Evolutionary conservation across 2,113 vertebrate genomes (phyloP), one percentile per base, ranked within the genome.

Genomic region (Brachypteracias leptosomus): DNA sequence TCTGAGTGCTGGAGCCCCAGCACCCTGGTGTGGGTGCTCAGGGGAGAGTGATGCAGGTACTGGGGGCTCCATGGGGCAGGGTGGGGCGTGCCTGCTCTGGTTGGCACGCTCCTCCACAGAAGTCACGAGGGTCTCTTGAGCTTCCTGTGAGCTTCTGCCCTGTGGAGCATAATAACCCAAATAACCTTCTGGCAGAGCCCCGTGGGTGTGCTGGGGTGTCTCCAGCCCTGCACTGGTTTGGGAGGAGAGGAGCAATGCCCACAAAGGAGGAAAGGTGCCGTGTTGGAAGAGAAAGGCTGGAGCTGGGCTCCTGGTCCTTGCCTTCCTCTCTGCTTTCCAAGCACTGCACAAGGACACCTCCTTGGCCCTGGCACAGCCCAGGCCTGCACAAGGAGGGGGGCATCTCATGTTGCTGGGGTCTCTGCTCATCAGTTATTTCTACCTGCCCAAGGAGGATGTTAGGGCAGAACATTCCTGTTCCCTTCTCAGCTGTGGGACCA

Each of bases 101-200:
- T 58, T 1, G 2, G 15, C 26, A 28, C 1, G 1, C 33, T 58
- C 31, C 42, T 36, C 36, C 31, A 51, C 42, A 59, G 63, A 58
- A 70, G 57, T 12, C 1, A 0, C 21, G 38, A 44, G 16, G 22
- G 25, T 61, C 25, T 29, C 0, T 1, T 40, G 78, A 70, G 47
- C 59, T 68, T 74, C 18, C 4, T 16, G 22, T 2, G 9, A 20
- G 25, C 29, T 68, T 47, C 76, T 44, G 54, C 3, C 1, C 62
- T 33, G 38, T 16, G 1, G 3, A 15, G n/a, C 44, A 1, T 22
- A 42, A 55, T 24, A 58, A 57, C 38, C 24, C 31, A 31, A 33
- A 29, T 13, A 68, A 62, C 28, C 6, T 10, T 0, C 26, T 42
- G 24, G 33, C 44, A 71, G 84, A 65, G 57, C 36, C 76, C 35